Conservation (phyloP, 2,888 invertebrate genomes). For the Syritta pipiens region DNA sequence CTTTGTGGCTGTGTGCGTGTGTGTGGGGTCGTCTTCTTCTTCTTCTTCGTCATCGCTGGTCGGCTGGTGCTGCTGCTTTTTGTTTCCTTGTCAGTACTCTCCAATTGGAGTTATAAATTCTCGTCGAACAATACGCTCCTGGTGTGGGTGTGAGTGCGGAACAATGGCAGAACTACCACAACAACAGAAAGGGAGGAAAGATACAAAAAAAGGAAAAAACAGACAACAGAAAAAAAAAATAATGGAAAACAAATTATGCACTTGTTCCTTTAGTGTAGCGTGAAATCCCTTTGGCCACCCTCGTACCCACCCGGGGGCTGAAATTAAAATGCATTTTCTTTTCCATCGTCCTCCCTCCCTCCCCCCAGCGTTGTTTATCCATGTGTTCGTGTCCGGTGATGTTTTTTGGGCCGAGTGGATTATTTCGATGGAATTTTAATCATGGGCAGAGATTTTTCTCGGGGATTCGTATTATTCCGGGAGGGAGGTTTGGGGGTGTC, state of each 20-base stretch:
- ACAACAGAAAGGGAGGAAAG: slow-evolving; percentile 6
- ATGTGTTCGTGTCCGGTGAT: slow-evolving; percentile 23
- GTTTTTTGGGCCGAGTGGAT: slow-evolving; percentile 23
- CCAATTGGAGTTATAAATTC: slow-evolving; percentile 65
- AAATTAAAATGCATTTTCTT: slow-evolving; percentile 68
- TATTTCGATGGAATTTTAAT: slow-evolving; percentile 67
- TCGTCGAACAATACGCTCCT: slow-evolving; percentile 50
- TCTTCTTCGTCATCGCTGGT: not conserved
- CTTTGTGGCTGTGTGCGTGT: slow-evolving; percentile 44
- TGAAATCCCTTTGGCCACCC: slow-evolving; percentile 56
- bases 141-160: too few relatives aligned
- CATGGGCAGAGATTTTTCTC: slow-evolving; percentile 52
- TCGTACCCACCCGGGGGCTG: slow-evolving; percentile 34
- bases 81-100: slow-evolving; percentile 51
- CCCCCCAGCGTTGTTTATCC: slow-evolving; percentile 59
- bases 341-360: slow-evolving; percentile 50
- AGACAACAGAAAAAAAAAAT: slow-evolving; percentile 20
- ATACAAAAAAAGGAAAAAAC: not conserved
- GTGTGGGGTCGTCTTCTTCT: slow-evolving; percentile 7
- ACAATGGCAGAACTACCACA: too few relatives aligned
- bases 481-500: not conserved
- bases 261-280: slow-evolving; percentile 65
- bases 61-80: not conserved
- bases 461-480: slow-evolving; percentile 26
- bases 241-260: slow-evolving; percentile 70